Conservation (phyloP, 2,113 vertebrate species). For the Dinomys branickii region DNA sequence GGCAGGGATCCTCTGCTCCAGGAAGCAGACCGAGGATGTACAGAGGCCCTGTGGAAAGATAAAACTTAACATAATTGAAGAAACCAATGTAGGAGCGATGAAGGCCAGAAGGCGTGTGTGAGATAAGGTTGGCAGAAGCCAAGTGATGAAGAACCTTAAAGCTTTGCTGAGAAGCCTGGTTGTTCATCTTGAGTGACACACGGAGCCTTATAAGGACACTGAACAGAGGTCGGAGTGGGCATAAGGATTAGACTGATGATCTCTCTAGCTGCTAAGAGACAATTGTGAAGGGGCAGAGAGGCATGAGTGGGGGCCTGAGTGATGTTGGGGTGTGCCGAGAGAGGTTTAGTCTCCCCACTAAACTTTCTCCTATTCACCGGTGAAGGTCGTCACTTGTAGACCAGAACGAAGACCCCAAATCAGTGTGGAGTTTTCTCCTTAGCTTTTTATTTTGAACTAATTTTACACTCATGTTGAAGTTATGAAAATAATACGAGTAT, state of each 20-base stretch:
- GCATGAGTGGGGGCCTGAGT: background rate
- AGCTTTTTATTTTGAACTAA: background rate
- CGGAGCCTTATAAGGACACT: no score
- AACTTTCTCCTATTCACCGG: background rate
- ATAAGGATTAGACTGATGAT: background rate
- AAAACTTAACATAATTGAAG: background rate
- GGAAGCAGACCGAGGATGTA: background rate
- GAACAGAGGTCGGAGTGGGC: no score
- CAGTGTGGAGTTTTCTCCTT: background rate
- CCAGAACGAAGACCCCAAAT: background rate
- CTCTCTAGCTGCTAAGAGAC: background rate
- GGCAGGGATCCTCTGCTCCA: no score
- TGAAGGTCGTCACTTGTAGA: background rate
- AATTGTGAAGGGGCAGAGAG: no score
- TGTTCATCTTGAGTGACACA: background rate
- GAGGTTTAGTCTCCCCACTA: background rate
- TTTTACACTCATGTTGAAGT: background rate
- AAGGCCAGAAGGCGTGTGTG: background rate
- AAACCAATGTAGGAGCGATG: background rate
- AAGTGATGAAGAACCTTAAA: background rate
- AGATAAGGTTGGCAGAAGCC: background rate
- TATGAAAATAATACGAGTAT: background rate
- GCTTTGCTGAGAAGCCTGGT: background rate
- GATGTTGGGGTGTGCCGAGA: background rate
- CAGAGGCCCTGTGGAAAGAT: background rate